Evolutionary conservation across 2,888 invertebrate species (phyloP).

Genomic region (Brachycybe producta): DNA sequence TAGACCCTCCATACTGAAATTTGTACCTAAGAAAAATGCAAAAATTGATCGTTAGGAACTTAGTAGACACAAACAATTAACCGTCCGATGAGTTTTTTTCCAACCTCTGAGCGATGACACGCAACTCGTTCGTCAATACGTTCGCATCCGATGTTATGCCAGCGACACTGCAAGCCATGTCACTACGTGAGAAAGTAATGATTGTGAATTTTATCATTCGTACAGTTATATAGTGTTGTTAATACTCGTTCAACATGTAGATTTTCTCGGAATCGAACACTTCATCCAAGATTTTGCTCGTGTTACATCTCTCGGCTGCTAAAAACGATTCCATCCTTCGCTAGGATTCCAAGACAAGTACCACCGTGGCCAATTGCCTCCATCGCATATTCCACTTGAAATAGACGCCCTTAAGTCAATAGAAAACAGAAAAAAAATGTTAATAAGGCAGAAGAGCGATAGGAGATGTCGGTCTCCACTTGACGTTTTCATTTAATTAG

Average conservation of each 20-base stretch:
- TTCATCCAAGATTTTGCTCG: constrained; percentile 94
- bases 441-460: constrained; percentile 21
- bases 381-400: constrained; percentile 99
- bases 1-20: constrained; percentile 88
- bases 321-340: constrained; percentile 88
- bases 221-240: constrained; percentile 10
- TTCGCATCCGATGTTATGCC: constrained; percentile 99
- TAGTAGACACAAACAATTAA: not conserved
- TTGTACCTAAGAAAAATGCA: constrained; percentile 46
- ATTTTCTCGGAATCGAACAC: constrained; percentile 96
- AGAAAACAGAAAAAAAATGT: constrained; percentile 8
- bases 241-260: constrained; percentile 85
- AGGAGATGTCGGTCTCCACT: not conserved
- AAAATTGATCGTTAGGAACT: not conserved
- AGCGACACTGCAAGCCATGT: constrained; percentile 98
- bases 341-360: constrained; percentile 78
- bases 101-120: constrained; percentile 77
- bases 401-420: constrained; percentile 58
- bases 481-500: not conserved
- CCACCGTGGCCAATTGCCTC: constrained; percentile 99
- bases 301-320: constrained; percentile 92
- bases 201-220: too few species aligned
- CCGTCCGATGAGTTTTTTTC: not conserved
- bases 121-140: constrained; percentile 87
- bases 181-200: constrained; percentile 39